phyloP scores from a whole-genome alignment of 2,888 invertebrate genomes.

The Crossocerus cetratus region DNA sequence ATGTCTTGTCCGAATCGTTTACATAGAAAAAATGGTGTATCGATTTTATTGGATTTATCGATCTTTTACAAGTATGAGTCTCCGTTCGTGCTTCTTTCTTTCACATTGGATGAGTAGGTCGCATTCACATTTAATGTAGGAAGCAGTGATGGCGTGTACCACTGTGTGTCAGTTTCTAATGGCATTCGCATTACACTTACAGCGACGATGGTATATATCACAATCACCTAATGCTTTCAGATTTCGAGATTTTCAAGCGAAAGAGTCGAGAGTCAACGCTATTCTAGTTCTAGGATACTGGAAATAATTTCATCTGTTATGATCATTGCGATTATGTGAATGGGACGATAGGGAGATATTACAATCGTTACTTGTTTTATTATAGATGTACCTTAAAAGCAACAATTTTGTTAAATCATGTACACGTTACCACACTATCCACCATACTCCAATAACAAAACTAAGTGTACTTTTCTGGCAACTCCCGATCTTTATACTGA shows the following conservation, averaged over 20 bases:
- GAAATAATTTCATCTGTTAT: constrained; percentile 32
- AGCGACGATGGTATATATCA: constrained; percentile 6
- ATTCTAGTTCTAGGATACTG: background rate
- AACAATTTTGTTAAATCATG: constrained; percentile 61
- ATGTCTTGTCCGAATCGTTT: background rate
- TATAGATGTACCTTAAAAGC: constrained; percentile 60
- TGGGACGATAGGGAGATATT: constrained; percentile 48
- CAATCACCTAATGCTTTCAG: constrained; percentile 1
- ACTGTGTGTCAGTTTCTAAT: background rate
- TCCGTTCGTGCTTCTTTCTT: background rate
- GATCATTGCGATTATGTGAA: constrained; percentile 21
- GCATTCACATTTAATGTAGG: background rate
- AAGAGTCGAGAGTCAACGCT: constrained; percentile 3
- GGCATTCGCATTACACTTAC: constrained; percentile 53
- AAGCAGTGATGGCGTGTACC: too few species aligned
- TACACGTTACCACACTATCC: constrained; percentile 51
- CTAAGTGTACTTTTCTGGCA: constrained; percentile 8
- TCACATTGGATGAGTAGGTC: background rate
- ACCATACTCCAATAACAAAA: constrained; percentile 38
- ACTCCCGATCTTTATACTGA: too few species aligned
- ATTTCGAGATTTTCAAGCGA: constrained; percentile 4
- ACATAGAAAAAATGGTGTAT: background rate
- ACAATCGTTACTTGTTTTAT: constrained; percentile 53
- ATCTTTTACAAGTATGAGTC: background rate
- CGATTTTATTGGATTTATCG: background rate